phyloP scores from a whole-genome alignment of 1,140 invertebrate species.

The Acromyrmex echinatior region DNA sequence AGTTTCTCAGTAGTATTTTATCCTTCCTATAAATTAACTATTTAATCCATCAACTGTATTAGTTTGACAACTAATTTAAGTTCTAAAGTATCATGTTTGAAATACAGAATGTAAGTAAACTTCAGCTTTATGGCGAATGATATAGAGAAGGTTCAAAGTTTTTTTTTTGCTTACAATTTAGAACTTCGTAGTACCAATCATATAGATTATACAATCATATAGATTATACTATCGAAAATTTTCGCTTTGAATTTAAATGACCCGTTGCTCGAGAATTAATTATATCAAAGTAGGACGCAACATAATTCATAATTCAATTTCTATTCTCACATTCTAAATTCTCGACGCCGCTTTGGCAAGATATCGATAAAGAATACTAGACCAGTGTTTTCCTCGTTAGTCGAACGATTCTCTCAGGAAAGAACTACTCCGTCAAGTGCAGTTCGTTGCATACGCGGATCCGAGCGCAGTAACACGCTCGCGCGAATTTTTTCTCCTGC shows the following conservation, averaged over 20 bases:
- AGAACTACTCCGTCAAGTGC: slow-evolving; percentile 27
- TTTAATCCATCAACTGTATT: too few species aligned
- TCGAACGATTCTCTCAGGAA: not conserved
- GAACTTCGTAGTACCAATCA: too few species aligned
- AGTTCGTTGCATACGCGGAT: not conserved
- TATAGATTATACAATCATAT: too few species aligned
- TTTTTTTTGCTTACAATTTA: too few species aligned
- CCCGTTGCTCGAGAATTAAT: not conserved
- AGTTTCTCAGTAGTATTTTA: not conserved
- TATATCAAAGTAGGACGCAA: not conserved
- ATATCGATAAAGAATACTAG: slow-evolving; percentile 10
- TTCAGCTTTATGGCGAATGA: too few species aligned
- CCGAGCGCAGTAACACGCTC: not conserved
- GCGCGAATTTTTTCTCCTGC: not conserved
- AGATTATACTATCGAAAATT: too few species aligned
- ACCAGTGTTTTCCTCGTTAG: not conserved
- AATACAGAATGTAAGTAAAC: too few species aligned
- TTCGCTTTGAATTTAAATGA: too few species aligned
- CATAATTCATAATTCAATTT: not conserved
- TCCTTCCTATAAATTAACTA: not conserved
- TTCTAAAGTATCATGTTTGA: too few species aligned
- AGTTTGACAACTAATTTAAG: too few species aligned
- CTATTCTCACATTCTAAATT: not conserved
- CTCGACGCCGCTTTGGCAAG: not conserved
- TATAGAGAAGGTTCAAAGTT: too few species aligned